phyloP scores from a whole-genome alignment of 2,113 vertebrate genomes.

The Nasalis larvatus region DNA sequence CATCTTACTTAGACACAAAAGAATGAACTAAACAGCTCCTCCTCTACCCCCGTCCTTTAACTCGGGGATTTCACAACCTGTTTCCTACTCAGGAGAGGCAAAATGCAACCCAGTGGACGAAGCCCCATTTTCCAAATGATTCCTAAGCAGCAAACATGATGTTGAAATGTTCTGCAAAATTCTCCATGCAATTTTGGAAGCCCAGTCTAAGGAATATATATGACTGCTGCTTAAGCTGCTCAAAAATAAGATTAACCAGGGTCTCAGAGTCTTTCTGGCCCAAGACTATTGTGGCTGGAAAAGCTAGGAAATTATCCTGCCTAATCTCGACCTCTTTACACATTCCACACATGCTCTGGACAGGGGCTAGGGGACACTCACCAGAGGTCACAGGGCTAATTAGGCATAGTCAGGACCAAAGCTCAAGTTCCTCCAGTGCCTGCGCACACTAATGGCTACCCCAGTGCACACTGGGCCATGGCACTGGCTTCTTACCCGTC shows the following conservation, averaged over 20 bases:
- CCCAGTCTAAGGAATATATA: not conserved
- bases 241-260: not conserved
- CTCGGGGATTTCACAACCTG: not conserved
- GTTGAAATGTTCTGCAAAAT: not conserved
- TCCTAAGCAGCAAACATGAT: not conserved
- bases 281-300: not conserved
- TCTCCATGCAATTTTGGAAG: not conserved
- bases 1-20: not conserved
- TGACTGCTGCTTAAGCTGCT: not conserved
- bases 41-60: not conserved
- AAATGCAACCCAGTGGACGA: not conserved
- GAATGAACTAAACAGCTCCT: not conserved
- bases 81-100: not conserved
- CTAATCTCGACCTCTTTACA: not conserved
- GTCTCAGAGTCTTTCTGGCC: not conserved
- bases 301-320: no score
- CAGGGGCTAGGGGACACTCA: not conserved
- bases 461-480: no score
- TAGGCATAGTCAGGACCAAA: not conserved
- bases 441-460: not conserved
- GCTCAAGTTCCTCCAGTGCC: not conserved
- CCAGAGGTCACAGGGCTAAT: fast-evolving
- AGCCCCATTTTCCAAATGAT: not conserved
- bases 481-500: not conserved
- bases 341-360: not conserved